Evolutionary conservation across 2,888 invertebrate genomes (phyloP), one percentile per base, ranked within the genome.

Genomic region (Abrostola tripartita): DNA sequence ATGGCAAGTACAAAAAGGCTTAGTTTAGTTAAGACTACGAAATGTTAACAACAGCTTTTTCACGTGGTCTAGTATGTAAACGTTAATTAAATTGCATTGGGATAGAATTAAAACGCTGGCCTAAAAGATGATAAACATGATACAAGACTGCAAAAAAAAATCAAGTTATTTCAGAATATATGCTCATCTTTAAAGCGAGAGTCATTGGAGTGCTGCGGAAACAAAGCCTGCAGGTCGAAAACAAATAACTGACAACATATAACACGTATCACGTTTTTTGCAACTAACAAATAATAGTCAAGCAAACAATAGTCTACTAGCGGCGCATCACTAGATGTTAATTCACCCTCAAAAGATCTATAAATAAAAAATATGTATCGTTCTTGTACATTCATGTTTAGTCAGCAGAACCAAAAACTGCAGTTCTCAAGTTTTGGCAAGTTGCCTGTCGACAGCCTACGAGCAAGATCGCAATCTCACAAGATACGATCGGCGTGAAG

Each of bases 391-490:
- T 47, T 36, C 69, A 36, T 50, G 44, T 50, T 14, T 12, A 61
- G 52, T 44, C 38, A 74, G 54, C 71, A 44, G 12, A 52, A 75
- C 42, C 41, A 52, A 56, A 68, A 74, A 74, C 57, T 68, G 62
- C 61, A 74, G 56, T 61, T 42, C 41, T 14, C 44, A 41, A 70
- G 58, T 37, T 64, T 56, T 71, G 71, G 76, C 71, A 75, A 71
- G 58, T 47, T 75, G 71, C 71, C 71, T 47, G 14, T 14, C 54
- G 12, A 44, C 44, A 12, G 71, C 76, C 75, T 71, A 71, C 54
- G 37, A 59, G 38, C 14, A 35, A 69, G 75, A 74, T 75, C 52
- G 44, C 59, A 53, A 75, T 64, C 71, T 14, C 11, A 8, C 37
- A 0, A 36, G 70, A 71, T 70, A 70, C 44, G 8, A 70, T 75